phyloP scores from a whole-genome alignment of 2,888 invertebrate genomes.

The Plebejus argus region DNA sequence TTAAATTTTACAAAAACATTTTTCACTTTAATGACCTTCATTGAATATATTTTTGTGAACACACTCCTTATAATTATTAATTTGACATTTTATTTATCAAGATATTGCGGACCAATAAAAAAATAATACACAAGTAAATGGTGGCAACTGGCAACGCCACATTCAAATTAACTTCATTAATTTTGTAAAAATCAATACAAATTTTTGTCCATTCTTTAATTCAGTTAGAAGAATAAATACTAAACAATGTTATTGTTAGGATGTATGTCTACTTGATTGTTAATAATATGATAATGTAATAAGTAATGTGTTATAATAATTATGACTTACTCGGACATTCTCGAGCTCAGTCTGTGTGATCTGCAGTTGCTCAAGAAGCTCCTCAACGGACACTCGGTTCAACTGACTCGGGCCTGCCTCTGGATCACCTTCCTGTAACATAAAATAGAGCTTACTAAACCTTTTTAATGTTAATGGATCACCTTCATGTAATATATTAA shows the following conservation, averaged over 20 bases:
- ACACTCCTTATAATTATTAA: neutral
- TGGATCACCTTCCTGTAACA: conserved; percentile 64
- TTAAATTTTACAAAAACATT: neutral
- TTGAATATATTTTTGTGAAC: neutral
- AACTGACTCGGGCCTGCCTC: conserved; percentile 78
- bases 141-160: neutral
- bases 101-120: neutral
- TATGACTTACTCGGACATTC: conserved; percentile 88
- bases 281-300: neutral
- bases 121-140: neutral
- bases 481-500: conserved; percentile 61
- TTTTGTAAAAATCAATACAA: neutral
- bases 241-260: conserved; percentile 15
- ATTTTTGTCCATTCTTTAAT: neutral
- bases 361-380: conserved; percentile 90
- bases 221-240: neutral
- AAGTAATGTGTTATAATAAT: neutral
- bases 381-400: conserved; percentile 88
- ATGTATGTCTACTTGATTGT: conserved; percentile 6
- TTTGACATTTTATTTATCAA: neutral
- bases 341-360: conserved; percentile 93
- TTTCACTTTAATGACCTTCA: neutral
- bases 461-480: too few species aligned
- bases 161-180: neutral
- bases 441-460: neutral